Evolutionary conservation across 1,140 invertebrate genomes (phyloP), one percentile per base, ranked within the genome.

Genomic region (Sminthurides bifidus): DNA sequence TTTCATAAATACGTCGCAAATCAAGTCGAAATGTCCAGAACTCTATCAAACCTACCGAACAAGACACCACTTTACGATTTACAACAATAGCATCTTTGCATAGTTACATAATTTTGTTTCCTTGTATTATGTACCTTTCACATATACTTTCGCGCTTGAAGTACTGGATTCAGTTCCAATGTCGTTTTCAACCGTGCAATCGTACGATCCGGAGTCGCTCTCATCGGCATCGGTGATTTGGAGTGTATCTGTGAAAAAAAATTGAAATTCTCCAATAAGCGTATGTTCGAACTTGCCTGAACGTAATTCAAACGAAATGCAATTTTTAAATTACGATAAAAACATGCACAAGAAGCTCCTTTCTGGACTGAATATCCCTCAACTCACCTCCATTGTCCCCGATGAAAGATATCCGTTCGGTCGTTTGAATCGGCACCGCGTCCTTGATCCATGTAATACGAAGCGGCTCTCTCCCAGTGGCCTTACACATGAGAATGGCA

Each of bases 371-470:
- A 12, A 26, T 46, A 6, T 29, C 3, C 12, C 30, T 37, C 17
- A 33, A 35, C 48, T 55, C 58, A 67, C 66, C 68, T 60, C 67
- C 59, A 41, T 43, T 53, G 8, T 53, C 52, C 10, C 57, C 63
- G 27, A 43, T 35, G 38, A 65, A 59, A 35, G 56, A 49, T 29
- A 65, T 59, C 24, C 63, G 53, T n/a, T 65, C 63, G 26, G 45
- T 58, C 1, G 57, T 56, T 17, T 52, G 56, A 52, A 95, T 78
- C 46, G 91, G 93, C 65, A 92, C 74, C 68, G 83, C 81, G 74
- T 96, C 87, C 68, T 89, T 85, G 50, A 96, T 78, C 93, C 93
- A 98, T 46, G 83, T 81, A 58, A 96, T 87, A 66, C 77, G 81
- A 1, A 92, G 90, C 8, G 81, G 68, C 3, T 92, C 92, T 66